Evolutionary conservation across 2,888 invertebrate genomes (phyloP), one percentile per base, ranked within the genome.

Genomic region (Sinhomidia bicolor): DNA sequence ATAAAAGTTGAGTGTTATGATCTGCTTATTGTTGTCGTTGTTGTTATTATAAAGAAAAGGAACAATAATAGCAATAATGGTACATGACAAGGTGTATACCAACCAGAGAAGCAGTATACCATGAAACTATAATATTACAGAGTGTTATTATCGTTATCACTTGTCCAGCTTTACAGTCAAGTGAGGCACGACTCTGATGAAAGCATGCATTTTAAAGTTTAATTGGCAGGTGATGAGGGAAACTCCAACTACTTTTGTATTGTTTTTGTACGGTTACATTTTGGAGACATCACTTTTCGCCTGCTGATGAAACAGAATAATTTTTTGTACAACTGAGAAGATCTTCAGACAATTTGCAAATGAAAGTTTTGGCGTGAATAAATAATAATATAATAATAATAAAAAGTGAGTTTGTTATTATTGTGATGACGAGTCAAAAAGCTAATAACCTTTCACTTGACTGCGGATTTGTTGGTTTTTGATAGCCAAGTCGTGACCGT

Each of bases 371-470:
- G 60, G 23, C 62, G 10, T 36, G 41, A n/a, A 41, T 20, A 80
- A 54, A 41, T 41, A n/a, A n/a, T n/a, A n/a, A n/a, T n/a, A n/a
- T n/a, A n/a, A n/a, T n/a, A n/a, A n/a, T n/a, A n/a, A n/a, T n/a
- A n/a, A n/a, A 17, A 80, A 60, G 23, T 62, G 62, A 60, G 36
- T 60, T 78, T 60, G 36, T 32, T 14, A n/a, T n/a, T n/a, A n/a
- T n/a, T n/a, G n/a, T n/a, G n/a, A 32, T 62, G 80, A 41, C 17
- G 65, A 82, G n/a, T 68, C 65, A 68, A 32, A 80, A 32, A 83
- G 83, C 74, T 54, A 83, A 83, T 83, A 74, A 83, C 71, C 83
- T 83, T 83, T 83, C 57, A 79, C 79, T 54, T 26, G n/a, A 12
- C 36, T 79, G 79, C 14, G 79, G 41, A n/a, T 78, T 51, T 12